A percentile compares a stretch with the other conserved stretches of the same genome.
Conservation (phyloP, 2,113 vertebrate genomes). For the Hepsetus odoe region DNA sequence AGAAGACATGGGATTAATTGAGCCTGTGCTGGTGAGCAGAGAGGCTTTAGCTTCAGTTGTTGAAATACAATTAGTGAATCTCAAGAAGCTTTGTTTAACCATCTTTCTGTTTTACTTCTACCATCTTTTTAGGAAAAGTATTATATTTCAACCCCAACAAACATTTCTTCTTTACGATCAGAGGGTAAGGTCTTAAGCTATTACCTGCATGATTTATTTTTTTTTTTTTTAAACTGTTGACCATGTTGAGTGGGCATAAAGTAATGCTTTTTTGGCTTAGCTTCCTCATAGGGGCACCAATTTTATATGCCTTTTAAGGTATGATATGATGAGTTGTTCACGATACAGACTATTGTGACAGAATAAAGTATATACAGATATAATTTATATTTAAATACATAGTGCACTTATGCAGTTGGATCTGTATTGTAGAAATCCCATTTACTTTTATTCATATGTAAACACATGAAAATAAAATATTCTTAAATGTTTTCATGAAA, state of each 20-base stretch:
- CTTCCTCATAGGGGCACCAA: neutral
- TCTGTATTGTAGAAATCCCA: too few relatives aligned
- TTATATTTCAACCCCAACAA: neutral
- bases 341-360: too few relatives aligned
- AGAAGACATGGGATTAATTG: constrained; percentile 7
- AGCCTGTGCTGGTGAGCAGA: neutral
- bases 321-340: too few relatives aligned
- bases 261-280: neutral
- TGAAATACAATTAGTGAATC: neutral
- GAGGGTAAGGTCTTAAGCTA: constrained; percentile 29
- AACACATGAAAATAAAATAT: too few relatives aligned
- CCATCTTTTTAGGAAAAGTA: neutral
- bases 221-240: neutral
- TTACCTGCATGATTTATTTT: neutral
- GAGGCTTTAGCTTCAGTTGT: neutral
- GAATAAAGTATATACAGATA: too few relatives aligned
- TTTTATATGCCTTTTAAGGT: too few relatives aligned
- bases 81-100: neutral
- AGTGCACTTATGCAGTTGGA: too few relatives aligned
- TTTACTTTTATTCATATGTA: too few relatives aligned
- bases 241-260: neutral
- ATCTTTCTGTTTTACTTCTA: neutral
- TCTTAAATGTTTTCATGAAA: too few relatives aligned
- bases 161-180: constrained; percentile 8
- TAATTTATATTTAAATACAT: too few relatives aligned